Conservation (phyloP, 2,888 invertebrate species). For the Drosophila dives region DNA sequence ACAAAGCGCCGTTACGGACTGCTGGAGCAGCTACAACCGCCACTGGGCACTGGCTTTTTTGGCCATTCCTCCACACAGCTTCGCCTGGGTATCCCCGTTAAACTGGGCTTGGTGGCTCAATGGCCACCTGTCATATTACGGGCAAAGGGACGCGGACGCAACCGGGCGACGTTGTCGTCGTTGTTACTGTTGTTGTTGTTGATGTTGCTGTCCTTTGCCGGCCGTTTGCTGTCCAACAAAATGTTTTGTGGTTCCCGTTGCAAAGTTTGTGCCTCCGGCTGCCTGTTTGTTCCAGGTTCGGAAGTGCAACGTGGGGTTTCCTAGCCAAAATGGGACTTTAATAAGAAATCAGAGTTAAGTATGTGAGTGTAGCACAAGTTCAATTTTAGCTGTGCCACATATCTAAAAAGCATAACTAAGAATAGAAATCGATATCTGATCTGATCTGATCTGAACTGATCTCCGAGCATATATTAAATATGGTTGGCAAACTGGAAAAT, state of each 20-base stretch:
- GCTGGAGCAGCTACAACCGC: constrained; percentile 13
- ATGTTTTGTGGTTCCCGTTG: constrained; percentile 77
- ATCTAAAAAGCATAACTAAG: neutral
- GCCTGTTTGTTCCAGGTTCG: constrained; percentile 69
- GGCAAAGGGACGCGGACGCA: constrained; percentile 28
- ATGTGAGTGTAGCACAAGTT: neutral
- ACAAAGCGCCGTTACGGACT: constrained; percentile 61
- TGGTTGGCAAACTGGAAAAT: neutral
- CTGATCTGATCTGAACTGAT: neutral
- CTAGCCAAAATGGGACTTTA: constrained; percentile 39
- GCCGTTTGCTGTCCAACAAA: constrained; percentile 78
- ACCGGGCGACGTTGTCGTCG: constrained; percentile 9
- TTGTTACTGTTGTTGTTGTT: constrained; percentile 5
- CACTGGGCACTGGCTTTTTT: neutral
- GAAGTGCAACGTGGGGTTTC: constrained; percentile 28
- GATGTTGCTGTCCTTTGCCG: constrained; percentile 61
- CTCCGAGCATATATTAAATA: neutral
- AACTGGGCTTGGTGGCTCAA: neutral
- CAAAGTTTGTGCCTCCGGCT: constrained; percentile 68
- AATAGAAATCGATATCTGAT: neutral
- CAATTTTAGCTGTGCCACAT: neutral
- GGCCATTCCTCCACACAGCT: neutral
- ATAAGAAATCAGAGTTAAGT: constrained; percentile 17
- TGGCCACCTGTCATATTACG: constrained; percentile 72
- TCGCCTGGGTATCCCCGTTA: constrained; percentile 7